Conservation (phyloP, 2,113 vertebrate genomes). For the Burhinus bistriatus region DNA sequence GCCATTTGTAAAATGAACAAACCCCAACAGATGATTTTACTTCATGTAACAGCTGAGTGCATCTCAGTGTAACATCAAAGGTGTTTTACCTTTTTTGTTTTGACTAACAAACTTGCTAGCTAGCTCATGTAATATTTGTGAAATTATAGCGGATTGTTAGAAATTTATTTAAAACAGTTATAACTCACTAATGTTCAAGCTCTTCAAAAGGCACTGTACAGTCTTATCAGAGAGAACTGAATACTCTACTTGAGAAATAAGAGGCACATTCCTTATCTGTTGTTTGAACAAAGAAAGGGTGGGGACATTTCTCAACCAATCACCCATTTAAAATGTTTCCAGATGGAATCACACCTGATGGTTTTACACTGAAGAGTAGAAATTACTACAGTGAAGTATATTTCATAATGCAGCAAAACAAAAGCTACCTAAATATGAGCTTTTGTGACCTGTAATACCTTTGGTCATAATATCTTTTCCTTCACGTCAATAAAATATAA, state of each 20-base stretch:
- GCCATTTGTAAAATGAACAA: not conserved
- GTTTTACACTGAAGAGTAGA: not conserved
- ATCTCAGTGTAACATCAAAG: not conserved
- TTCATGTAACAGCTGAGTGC: not conserved
- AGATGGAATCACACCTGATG: constrained; percentile 14
- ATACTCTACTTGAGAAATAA: not conserved
- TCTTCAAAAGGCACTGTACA: constrained; percentile 1
- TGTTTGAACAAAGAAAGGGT: not conserved
- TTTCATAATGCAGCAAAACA: not conserved
- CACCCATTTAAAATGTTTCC: not conserved
- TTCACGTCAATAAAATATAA: not conserved
- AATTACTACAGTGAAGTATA: not conserved
- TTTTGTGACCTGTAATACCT: not conserved
- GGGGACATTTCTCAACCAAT: constrained; percentile 1
- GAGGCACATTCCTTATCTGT: constrained; percentile 7
- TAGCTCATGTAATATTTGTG: not conserved
- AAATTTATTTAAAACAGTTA: not conserved
- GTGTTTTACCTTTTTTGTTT: not conserved
- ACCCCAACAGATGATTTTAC: not conserved
- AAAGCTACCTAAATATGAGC: not conserved
- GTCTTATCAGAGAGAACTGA: not conserved
- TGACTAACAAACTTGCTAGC: not conserved
- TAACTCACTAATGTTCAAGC: not conserved
- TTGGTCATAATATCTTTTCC: not conserved
- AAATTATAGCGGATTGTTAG: not conserved